These are phyloP conservation scores for Leptocoma aspasia DNA, from an alignment of 2,113 vertebrate genomes.

Conservation along the genomic window DNA sequence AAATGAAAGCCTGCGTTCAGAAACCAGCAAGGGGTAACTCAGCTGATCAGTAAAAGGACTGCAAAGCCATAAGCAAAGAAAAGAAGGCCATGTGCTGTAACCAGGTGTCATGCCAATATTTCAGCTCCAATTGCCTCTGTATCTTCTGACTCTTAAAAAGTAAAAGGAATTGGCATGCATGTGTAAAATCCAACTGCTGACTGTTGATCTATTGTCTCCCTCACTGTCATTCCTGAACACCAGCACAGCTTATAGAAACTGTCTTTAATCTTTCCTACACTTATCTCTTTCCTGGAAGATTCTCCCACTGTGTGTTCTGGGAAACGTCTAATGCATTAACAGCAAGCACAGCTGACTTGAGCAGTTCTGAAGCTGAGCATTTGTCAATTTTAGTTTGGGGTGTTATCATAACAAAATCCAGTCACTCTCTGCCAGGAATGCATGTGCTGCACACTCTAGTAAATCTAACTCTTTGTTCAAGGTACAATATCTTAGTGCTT, in stretches of 20 bases:
- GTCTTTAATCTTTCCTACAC: background rate
- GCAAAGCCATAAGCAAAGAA: background rate
- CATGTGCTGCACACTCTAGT: background rate
- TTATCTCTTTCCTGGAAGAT: background rate
- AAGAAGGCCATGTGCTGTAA: background rate
- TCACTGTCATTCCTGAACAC: background rate
- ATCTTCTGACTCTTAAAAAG: background rate
- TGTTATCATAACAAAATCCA: conserved; percentile 39
- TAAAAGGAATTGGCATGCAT: background rate
- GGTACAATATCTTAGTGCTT: background rate
- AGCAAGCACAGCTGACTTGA: background rate
- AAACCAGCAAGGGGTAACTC: background rate
- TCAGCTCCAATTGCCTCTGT: background rate
- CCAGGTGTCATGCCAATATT: background rate
- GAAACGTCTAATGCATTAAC: background rate
- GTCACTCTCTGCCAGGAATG: background rate
- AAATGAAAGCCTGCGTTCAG: background rate
- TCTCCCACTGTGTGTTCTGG: background rate
- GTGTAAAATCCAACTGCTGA: background rate
- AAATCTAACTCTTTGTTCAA: background rate
- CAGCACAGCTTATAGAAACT: background rate
- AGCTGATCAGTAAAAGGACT: background rate
- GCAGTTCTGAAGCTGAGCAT: background rate
- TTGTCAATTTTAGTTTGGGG: conserved; percentile 23
- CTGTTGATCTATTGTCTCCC: background rate